Evolutionary conservation across 1,140 invertebrate species (phyloP).

Genomic region (Zaprionus gabonicus): DNA sequence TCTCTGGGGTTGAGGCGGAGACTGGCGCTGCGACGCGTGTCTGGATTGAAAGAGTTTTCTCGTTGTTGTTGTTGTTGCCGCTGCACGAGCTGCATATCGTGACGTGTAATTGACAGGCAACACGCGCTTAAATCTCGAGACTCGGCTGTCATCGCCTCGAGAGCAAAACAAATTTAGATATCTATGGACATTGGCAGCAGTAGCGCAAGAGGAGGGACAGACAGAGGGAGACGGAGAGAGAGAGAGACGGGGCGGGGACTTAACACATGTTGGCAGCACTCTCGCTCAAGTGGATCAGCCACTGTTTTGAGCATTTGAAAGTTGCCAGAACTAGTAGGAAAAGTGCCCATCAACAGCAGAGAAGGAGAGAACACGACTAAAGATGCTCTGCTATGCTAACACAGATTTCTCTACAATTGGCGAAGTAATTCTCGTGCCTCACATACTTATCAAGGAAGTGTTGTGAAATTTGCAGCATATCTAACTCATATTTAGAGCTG

Average conservation of each 20-base stretch:
- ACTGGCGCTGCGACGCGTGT: slow-evolving; percentile 21
- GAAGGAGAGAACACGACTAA: slow-evolving; percentile 12
- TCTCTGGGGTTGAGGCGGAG: background rate
- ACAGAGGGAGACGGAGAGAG: background rate
- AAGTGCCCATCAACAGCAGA: slow-evolving; percentile 11
- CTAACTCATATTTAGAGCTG: background rate
- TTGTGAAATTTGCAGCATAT: too few relatives aligned
- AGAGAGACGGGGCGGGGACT: background rate
- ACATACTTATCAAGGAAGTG: too few relatives aligned
- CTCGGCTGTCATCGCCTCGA: slow-evolving; percentile 68
- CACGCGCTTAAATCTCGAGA: slow-evolving; percentile 66
- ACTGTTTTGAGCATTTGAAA: slow-evolving; percentile 27
- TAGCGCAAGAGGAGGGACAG: background rate
- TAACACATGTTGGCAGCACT: slow-evolving; percentile 15
- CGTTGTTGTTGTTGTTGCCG: background rate
- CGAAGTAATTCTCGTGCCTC: background rate
- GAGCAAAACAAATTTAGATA: slow-evolving; percentile 71
- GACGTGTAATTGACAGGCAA: slow-evolving; percentile 77
- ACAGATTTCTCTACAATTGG: background rate
- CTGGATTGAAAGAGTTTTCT: slow-evolving; percentile 10
- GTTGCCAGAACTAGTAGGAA: slow-evolving; percentile 23
- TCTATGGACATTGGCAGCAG: slow-evolving; percentile 42
- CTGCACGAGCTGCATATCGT: slow-evolving; percentile 51
- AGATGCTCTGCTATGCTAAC: slow-evolving; percentile 10
- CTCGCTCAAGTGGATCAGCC: slow-evolving; percentile 55